phyloP scores from a whole-genome alignment of 2,113 vertebrate genomes.

The Amblyopsis rosae region DNA sequence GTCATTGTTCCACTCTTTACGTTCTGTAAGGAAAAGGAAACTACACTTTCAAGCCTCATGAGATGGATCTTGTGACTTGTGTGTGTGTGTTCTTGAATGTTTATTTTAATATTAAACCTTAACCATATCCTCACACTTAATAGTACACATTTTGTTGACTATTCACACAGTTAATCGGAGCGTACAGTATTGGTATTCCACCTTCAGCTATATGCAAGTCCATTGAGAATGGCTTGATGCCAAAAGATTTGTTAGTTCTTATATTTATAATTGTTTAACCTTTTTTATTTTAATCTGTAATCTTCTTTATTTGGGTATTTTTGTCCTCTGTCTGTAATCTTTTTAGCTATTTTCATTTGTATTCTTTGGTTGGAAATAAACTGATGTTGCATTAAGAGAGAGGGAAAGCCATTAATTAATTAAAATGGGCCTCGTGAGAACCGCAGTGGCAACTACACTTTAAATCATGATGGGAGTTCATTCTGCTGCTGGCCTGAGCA shows the following conservation, averaged over 20 bases:
- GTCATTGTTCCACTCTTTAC: conserved; percentile 65
- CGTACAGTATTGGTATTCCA: no score
- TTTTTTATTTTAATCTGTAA: no score
- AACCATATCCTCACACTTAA: background rate
- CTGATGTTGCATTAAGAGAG: conserved; percentile 1
- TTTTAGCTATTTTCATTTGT: no score
- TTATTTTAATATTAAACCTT: background rate
- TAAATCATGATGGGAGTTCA: conserved; percentile 60
- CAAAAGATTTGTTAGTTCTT: no score
- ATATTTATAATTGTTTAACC: no score
- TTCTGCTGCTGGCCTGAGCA: conserved; percentile 26
- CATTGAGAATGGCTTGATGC: no score
- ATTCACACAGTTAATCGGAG: background rate
- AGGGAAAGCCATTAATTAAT: conserved; percentile 44
- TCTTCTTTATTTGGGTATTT: no score
- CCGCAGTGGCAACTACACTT: conserved; percentile 44
- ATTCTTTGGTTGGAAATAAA: no score
- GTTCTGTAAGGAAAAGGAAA: conserved; percentile 48
- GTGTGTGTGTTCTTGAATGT: background rate
- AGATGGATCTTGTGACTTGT: conserved; percentile 72
- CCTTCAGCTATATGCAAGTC: no score
- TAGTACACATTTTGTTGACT: background rate
- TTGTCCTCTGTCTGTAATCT: no score
- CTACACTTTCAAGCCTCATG: conserved; percentile 44
- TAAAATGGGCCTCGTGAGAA: conserved; percentile 45